Evolutionary conservation across 1,140 invertebrate species (phyloP).

Genomic region (Anastrepha obliqua): DNA sequence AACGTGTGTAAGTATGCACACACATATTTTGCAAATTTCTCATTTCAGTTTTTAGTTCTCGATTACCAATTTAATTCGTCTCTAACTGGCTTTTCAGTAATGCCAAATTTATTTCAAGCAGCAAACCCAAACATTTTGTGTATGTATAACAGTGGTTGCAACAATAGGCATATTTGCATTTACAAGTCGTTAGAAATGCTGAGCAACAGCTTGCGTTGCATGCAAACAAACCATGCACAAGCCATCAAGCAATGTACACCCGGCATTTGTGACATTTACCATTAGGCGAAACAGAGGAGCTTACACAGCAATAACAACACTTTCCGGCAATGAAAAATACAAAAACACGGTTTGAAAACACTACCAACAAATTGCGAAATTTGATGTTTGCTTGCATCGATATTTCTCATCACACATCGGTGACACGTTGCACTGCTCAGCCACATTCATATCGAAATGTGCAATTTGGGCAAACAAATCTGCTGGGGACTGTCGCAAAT

Average conservation of each 20-base stretch:
- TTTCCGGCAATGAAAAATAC: neutral
- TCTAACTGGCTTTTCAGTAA: neutral
- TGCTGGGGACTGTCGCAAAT: slow-evolving; percentile 6
- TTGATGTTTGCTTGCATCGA: slow-evolving; percentile 34
- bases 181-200: slow-evolving; percentile 45
- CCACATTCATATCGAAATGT: slow-evolving; percentile 16
- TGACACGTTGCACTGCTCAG: slow-evolving; percentile 2
- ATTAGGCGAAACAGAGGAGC: slow-evolving; percentile 21
- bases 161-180: slow-evolving; percentile 43
- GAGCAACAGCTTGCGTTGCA: slow-evolving; percentile 30
- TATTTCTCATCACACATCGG: slow-evolving; percentile 25
- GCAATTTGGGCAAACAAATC: slow-evolving; percentile 47
- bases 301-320: slow-evolving; percentile 14
- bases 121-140: slow-evolving; percentile 45
- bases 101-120: slow-evolving; percentile 37
- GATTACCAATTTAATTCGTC: neutral
- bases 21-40: neutral
- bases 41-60: neutral
- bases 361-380: neutral
- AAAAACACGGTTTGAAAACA: neutral
- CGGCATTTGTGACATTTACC: slow-evolving; percentile 25
- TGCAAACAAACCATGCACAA: slow-evolving; percentile 25
- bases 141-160: slow-evolving; percentile 20
- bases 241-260: slow-evolving; percentile 41
- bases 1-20: neutral